phyloP scores from a whole-genome alignment of 2,797 vertebrate species.

The Melanotaenia boesemani region DNA sequence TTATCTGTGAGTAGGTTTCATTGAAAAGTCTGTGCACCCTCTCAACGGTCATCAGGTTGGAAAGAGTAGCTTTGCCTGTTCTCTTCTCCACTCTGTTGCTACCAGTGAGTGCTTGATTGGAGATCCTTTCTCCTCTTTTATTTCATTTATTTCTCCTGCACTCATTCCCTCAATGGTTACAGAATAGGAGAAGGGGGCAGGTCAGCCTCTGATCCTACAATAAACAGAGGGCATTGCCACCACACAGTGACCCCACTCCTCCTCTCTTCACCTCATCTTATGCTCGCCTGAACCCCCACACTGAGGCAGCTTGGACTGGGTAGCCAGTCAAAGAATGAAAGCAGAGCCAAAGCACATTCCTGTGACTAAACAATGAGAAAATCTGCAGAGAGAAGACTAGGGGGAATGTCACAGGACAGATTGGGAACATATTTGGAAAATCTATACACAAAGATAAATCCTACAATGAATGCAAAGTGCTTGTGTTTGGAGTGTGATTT shows the following conservation, averaged over 20 bases:
- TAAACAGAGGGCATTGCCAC: slow-evolving; percentile 55
- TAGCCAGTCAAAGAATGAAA: slow-evolving; percentile 14
- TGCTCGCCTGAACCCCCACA: slow-evolving; percentile 23
- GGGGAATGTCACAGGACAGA: background rate
- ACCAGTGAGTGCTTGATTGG: slow-evolving; percentile 1
- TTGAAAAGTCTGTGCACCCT: background rate
- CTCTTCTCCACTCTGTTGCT: slow-evolving; percentile 9
- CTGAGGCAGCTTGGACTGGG: slow-evolving; percentile 2
- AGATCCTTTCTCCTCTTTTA: slow-evolving; percentile 23
- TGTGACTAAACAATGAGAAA: slow-evolving; percentile 41
- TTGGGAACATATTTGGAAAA: background rate
- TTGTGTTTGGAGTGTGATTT: background rate
- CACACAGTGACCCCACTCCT: slow-evolving; percentile 37
- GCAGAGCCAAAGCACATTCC: slow-evolving; percentile 38
- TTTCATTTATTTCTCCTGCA: slow-evolving; percentile 17
- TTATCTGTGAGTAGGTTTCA: background rate
- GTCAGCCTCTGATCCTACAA: slow-evolving; percentile 62
- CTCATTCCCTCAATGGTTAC: slow-evolving; percentile 5
- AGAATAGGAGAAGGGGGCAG: slow-evolving; percentile 27
- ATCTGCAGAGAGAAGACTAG: slow-evolving; percentile 16
- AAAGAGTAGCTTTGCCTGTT: slow-evolving; percentile 18
- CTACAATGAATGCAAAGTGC: background rate
- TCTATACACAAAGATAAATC: background rate
- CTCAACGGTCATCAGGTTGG: slow-evolving; percentile 24
- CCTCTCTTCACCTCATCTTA: slow-evolving; percentile 44